Percentiles rank a stretch among this genome's conserved stretches.
Evolutionary conservation across 2,113 vertebrate species (phyloP).

Genomic region (Halcyon malimbica): DNA sequence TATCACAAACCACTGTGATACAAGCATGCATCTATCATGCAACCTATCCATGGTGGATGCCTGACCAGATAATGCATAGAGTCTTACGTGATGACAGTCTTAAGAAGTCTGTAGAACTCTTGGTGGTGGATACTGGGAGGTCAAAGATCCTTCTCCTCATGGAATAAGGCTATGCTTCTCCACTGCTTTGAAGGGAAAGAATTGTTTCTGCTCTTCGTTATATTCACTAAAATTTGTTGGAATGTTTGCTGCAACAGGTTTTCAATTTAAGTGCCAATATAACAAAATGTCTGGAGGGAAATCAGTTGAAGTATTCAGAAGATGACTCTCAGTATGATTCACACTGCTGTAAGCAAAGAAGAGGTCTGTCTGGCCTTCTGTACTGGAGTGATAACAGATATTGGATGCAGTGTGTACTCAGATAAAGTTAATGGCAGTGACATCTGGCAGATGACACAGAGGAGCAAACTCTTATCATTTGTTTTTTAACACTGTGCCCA

Average conservation of each 20-base stretch:
- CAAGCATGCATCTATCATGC: neutral
- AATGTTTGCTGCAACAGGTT: slow-evolving; percentile 16
- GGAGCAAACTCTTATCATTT: slow-evolving; percentile 39
- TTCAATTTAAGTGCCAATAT: slow-evolving; percentile 35
- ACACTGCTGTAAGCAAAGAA: slow-evolving; percentile 26
- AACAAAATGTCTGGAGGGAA: slow-evolving; percentile 44
- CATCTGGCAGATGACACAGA: slow-evolving; percentile 49
- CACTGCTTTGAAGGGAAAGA: neutral
- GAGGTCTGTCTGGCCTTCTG: slow-evolving; percentile 47
- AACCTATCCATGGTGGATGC: neutral
- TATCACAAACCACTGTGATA: neutral
- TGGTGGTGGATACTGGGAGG: neutral
- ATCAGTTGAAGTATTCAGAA: slow-evolving; percentile 38
- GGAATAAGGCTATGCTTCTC: neutral
- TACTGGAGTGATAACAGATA: slow-evolving; percentile 51
- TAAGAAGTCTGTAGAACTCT: neutral
- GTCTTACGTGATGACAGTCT: neutral
- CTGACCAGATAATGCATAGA: neutral
- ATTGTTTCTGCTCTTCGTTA: neutral
- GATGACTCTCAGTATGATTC: slow-evolving; percentile 56
- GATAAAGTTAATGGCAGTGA: slow-evolving; percentile 59
- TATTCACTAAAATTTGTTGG: neutral
- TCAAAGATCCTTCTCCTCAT: neutral
- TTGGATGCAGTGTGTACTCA: slow-evolving; percentile 27
- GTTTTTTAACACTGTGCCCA: slow-evolving; percentile 37